Evolutionary conservation across 2,888 invertebrate species (phyloP), one percentile per base, ranked within the genome.

Genomic region (Drosophila macrothrix): DNA sequence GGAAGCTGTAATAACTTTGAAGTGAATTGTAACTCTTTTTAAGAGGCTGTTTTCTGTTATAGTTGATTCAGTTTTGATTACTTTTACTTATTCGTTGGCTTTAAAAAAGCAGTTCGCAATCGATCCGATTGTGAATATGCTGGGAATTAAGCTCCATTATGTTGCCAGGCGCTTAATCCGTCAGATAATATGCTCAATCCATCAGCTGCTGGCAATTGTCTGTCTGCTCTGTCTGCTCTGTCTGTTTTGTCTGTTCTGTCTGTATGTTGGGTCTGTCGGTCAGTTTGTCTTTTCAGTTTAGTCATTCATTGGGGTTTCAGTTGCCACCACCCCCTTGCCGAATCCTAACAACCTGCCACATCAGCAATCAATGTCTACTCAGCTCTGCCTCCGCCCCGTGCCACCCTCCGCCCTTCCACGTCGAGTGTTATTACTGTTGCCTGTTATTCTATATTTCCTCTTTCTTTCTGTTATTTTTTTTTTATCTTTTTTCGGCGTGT

Each of bases 321-420:
- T 49, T 67, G 73, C 29, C 12, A 64, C 67, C 10, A 14, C 14
- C 35, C 67, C 73, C 7, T 22, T 25, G 43, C 2, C 68, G 75
- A 73, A 80, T 74, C 88, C 85, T 88, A 85, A 85, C 85, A 88
- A 88, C 85, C 88, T 85, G 85, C 85, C 85, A 85, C 81, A 79
- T 77, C 79, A 83, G 85, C 85, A 85, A 85, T 85, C 88, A 85
- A 79, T 85, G 85, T 84, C 83, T 82, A 68, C 84, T 82, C 76
- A 76, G 83, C 79, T 37, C 39, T 46, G 53, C 62, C 55, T 25
- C 70, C 7, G 4, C 0, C 7, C 7, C 4, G 9, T 4, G 16
- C 2, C 39, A 0, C 1, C 10, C 25, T 22, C 41, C 25, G 16
- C 2, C 29, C 22, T 6, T 31, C 14, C 28, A 31, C 9, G 2